Conservation (phyloP, 2,888 invertebrate species). For the Apotomis turbidana region DNA sequence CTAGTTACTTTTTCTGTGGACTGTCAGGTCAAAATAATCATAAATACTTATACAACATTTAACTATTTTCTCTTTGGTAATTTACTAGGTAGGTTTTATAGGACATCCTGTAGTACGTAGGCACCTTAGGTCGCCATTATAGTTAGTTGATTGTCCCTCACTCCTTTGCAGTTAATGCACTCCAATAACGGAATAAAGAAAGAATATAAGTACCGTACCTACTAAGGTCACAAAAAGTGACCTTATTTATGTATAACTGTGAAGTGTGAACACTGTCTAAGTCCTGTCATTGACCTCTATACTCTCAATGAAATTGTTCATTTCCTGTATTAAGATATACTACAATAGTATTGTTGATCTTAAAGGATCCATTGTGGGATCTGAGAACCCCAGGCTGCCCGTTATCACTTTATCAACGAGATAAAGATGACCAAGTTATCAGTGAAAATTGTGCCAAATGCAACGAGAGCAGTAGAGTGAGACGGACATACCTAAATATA, state of each 20-base stretch:
- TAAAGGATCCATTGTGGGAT: constrained; percentile 25
- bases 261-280: constrained; percentile 28
- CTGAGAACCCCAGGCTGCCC: constrained; percentile 46
- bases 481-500: constrained; percentile 51
- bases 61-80: no score
- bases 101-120: no score
- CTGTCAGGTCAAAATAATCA: no score
- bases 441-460: constrained; percentile 59
- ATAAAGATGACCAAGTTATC: constrained; percentile 44
- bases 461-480: constrained; percentile 63
- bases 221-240: constrained; percentile 8
- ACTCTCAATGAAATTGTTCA: constrained; percentile 68
- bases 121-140: no score
- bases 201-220: no score
- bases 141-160: no score
- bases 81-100: no score
- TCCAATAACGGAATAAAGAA: no score
- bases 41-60: no score
- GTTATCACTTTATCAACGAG: constrained; percentile 47
- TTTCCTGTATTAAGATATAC: constrained; percentile 58
- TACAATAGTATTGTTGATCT: constrained; percentile 32
- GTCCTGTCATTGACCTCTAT: constrained; percentile 70
- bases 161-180: not conserved
- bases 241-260: not conserved
- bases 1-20: no score